Evolutionary conservation across 2,888 invertebrate species (phyloP).

Genomic region (Cheilosia urbana): DNA sequence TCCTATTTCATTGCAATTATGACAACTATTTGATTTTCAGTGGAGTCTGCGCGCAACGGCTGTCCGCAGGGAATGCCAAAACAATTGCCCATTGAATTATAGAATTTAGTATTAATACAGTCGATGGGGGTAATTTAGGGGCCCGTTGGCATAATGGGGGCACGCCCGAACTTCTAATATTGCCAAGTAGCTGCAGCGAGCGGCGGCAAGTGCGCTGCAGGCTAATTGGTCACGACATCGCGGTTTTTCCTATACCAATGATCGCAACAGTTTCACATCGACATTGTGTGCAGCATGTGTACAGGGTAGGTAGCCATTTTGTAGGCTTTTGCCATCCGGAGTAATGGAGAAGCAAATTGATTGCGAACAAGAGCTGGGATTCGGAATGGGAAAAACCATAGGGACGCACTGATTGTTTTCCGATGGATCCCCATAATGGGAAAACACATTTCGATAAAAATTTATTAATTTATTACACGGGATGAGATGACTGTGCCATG

Average conservation of each 20-base stretch:
- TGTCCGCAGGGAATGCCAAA: conserved; percentile 19
- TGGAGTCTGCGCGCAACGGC: conserved; percentile 18
- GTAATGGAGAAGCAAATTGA: conserved; percentile 51
- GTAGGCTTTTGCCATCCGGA: background rate
- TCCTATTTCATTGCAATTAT: conserved; percentile 64
- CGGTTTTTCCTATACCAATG: conserved; percentile 33
- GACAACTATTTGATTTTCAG: conserved; percentile 66
- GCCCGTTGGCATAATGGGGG: conserved; percentile 59
- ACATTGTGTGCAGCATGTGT: conserved; percentile 1
- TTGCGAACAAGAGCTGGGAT: conserved; percentile 35
- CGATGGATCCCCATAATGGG: conserved; percentile 6
- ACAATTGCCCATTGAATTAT: conserved; percentile 61
- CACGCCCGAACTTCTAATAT: conserved; percentile 59
- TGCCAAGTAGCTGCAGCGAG: conserved; percentile 33
- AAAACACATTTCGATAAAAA: conserved; percentile 43
- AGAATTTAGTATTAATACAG: conserved; percentile 58
- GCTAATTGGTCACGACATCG: conserved; percentile 77
- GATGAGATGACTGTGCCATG: conserved; percentile 28
- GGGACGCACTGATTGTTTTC: conserved; percentile 46
- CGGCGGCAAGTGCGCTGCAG: conserved; percentile 72
- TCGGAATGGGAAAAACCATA: conserved; percentile 3
- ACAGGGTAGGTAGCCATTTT: conserved; percentile 6
- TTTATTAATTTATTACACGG: conserved; percentile 51
- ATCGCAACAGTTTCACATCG: conserved; percentile 28
- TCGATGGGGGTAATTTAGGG: conserved; percentile 43